Evolutionary conservation across 2,113 vertebrate species (phyloP), one percentile per base, ranked within the genome.

Genomic region (Aphyosemion australe): DNA sequence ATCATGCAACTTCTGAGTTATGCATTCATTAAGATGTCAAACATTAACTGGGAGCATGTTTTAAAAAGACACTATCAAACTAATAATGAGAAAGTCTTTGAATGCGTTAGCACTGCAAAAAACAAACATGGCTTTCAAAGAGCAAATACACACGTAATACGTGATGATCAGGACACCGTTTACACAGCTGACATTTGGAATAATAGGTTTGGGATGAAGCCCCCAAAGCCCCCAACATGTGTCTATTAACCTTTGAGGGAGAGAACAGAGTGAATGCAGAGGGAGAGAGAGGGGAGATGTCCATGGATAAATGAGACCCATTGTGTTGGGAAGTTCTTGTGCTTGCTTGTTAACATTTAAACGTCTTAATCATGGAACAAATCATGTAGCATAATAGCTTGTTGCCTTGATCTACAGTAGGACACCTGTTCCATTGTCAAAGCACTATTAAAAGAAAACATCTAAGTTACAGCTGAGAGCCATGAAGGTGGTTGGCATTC

Each of bases 141-240:
- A 80, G 83, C 83, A 82, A 87, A 84, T 86, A 89, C 65, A 57
- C 55, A 69, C 78, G 82, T 84, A 80, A 89, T 84, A 34, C 78
- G 80, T 67, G 70, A 60, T 69, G 84, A 89, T 84, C 76, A 87
- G 78, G 72, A 82, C 72, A 48, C 69, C 18, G 47, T 84, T 87
- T 74, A 85, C 81, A 82, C 81, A 69, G 83, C 69, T 89, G 88
- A 85, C 79, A 90, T 83, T 84, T 84, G 72, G 77, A 77, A 82
- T 76, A 83, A 91, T 74, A 68, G 61, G 32, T 50, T 69, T 72
- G 79, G 66, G 10, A 63, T 85, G 80, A 63, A 6, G 74, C 10
- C 56, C 39, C 55, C 14, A 10, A 63, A 77, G 72, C 66, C 71
- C 41, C 48, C 2, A 69, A 65, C 75, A 63, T 61, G 69, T 47